Evolutionary conservation across 2,113 vertebrate genomes (phyloP).

Genomic region (Engystomops pustulosus): DNA sequence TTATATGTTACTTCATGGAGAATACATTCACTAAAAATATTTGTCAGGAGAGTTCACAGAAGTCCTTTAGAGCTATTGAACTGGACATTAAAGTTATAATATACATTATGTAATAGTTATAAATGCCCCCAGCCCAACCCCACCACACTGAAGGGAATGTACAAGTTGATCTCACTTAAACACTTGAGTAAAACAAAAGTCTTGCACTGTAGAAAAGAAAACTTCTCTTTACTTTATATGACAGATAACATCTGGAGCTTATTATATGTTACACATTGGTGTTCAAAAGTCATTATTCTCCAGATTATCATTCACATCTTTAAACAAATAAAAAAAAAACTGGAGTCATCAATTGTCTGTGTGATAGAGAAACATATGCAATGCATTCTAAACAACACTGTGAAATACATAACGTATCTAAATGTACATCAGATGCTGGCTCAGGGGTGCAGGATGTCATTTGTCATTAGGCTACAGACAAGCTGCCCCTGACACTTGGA

Average conservation of each 20-base stretch:
- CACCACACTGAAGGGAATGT: no score
- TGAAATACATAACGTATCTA: not conserved
- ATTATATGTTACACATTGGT: not conserved
- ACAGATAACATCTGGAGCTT: constrained; percentile 14
- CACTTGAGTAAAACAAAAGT: not conserved
- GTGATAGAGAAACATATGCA: constrained; percentile 7
- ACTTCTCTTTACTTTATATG: not conserved
- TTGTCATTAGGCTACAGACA: not conserved
- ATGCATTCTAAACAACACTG: constrained; percentile 28
- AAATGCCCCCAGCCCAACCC: not conserved
- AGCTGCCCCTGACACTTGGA: not conserved
- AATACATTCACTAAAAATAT: no score
- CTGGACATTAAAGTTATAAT: not conserved
- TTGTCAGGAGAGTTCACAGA: no score
- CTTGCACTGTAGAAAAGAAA: not conserved
- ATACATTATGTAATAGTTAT: not conserved
- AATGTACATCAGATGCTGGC: not conserved
- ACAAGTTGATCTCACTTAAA: not conserved
- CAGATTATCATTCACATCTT: constrained; percentile 5
- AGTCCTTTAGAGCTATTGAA: no score
- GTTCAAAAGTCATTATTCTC: not conserved
- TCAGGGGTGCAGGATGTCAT: not conserved
- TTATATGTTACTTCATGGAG: no score
- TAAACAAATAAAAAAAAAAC: constrained; percentile 3
- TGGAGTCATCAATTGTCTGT: constrained; percentile 13